Base-by-base conservation (phyloP, 1,140 invertebrate genomes). In the Anastatus disparis region DNA sequence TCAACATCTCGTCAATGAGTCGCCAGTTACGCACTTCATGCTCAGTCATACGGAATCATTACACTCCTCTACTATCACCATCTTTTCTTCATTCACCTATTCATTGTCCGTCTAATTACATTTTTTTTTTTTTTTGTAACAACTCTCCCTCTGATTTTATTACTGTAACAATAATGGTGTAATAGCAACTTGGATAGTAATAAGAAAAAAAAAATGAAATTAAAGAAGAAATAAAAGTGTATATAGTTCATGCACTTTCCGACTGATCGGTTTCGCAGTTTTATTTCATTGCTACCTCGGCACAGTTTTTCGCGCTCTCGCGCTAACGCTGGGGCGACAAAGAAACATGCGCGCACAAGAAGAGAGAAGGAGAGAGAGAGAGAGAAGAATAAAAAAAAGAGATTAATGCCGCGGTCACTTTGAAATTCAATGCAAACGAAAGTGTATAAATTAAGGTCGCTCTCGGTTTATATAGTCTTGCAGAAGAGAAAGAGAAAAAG, bases 351-450 rank as follows among this genome's bases (percentile, higher is more conserved):
- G 29, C 29, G 29, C 20, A 3, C 38, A 12, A 17, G 40, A 35
- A 26, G 17, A 17, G 46, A n/a, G n/a, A n/a, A n/a, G n/a, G n/a
- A n/a, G n/a, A n/a, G n/a, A n/a, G n/a, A n/a, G n/a, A n/a, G n/a
- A n/a, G n/a, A n/a, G n/a, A n/a, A n/a, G n/a, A n/a, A n/a, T n/a
- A n/a, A n/a, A n/a, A n/a, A n/a, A n/a, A n/a, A n/a, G 48, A 52
- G 61, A 64, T 64, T 64, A 64, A 50, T 52, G 61, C 63, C 50
- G 50, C 48, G 50, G 55, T 59, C 56, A 52, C 55, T 68, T 68
- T 61, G 40, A 59, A 68, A 68, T 68, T 68, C 66, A 68, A 61
- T 68, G 55, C 66, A 40, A 52, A 61, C 65, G 65, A 58, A 67
- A 58, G 42, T 48, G 53, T 58, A 56, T 55, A 56, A 67, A 67